These are phyloP conservation scores for Limenitis camilla DNA, from an alignment of 2,888 invertebrate genomes.

Conservation along the genomic window DNA sequence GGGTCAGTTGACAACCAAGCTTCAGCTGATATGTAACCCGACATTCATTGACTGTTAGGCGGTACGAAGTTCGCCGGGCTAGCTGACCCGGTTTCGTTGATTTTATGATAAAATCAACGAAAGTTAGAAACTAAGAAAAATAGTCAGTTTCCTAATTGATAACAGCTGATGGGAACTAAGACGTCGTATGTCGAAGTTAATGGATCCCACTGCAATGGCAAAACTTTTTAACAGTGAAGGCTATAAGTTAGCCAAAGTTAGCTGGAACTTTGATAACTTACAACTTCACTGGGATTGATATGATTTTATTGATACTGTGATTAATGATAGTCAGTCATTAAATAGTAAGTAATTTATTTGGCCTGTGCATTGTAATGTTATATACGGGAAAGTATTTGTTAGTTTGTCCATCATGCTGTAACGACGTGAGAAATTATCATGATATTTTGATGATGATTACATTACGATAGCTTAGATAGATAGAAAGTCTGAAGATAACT, in stretches of 20 bases:
- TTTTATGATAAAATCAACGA: no score
- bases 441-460: no score
- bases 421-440: no score
- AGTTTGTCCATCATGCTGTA: no score
- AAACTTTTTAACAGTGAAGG: conserved; percentile 46
- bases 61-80: no score
- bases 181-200: conserved; percentile 29
- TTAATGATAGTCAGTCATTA: conserved; percentile 3
- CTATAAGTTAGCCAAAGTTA: conserved; percentile 45
- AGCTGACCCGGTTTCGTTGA: no score
- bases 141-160: neutral
- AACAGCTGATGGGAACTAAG: conserved; percentile 9
- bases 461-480: no score
- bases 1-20: no score
- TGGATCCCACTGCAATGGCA: conserved; percentile 35
- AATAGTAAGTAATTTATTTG: neutral
- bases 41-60: no score
- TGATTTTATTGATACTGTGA: conserved; percentile 12
- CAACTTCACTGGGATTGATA: conserved; percentile 15
- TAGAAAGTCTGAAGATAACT: no score
- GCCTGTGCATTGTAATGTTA: neutral
- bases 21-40: no score
- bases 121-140: no score
- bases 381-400: neutral
- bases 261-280: conserved; percentile 12